Base-by-base conservation (phyloP, 2,797 vertebrate species). In the Leptatherina wallacei region DNA sequence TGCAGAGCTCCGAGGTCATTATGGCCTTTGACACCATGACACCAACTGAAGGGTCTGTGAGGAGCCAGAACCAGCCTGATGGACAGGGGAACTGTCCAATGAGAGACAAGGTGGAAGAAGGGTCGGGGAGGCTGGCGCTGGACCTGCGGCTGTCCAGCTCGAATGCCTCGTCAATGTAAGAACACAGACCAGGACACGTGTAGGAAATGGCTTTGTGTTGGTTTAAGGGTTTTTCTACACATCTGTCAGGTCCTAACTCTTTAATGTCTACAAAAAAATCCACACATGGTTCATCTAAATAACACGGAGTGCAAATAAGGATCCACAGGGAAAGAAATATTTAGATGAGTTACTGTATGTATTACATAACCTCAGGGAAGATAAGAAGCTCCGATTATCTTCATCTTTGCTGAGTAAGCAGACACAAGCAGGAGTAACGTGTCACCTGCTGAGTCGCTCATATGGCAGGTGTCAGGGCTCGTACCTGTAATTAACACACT, bases 141-240 rank as follows among this genome's bases (percentile, higher is more conserved):
- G 97, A 99, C 86, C 95, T 98, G 56, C 91, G 97, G 40, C 94
- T 98, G 75, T 98, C 97, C 77, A 98, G 96, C 92, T 95, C 96
- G 72, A 95, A 97, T 18, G 96, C 97, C 76, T 97, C 98, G n/a
- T 99, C 97, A 61, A 97, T 98, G 98, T 99, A 90, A 73, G 96
- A 13, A 13, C 69, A 42, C 3, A 27, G 22, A 52, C 61, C 44
- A 5, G 42, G 18, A 38, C 36, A 38, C 12, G 36, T 38, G 2
- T 38, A 38, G 36, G 6, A 36, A 36, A 10, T 16, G 11, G 13
- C 38, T 40, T 42, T 3, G 14, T 16, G 38, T 40, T 40, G 38
- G 7, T 40, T 40, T 40, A 4, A 40, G 14, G 13, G 13, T 40
- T 40, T 40, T 40, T 6, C 1, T 16, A 4, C 14, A 14, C 14